Evolutionary conservation across 1,140 invertebrate genomes (phyloP).

Genomic region (Drosophila hydei): DNA sequence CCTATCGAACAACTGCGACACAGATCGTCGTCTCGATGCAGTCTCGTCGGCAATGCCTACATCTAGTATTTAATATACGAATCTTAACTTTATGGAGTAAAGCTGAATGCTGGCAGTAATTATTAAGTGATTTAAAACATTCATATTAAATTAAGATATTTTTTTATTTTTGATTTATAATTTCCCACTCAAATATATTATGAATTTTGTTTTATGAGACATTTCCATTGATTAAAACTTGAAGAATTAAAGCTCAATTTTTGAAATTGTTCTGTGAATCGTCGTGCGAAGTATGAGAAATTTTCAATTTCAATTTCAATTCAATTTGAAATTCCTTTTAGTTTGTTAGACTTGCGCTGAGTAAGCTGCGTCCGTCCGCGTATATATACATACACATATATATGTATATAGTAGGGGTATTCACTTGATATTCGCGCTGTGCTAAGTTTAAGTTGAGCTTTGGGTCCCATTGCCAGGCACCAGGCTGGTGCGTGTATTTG

Average conservation of each 20-base stretch:
- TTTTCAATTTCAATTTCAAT: too few species aligned
- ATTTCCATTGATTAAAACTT: too few species aligned
- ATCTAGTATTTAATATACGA: too few species aligned
- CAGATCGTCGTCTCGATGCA: too few species aligned
- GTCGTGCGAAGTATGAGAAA: too few species aligned
- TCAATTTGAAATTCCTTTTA: not conserved
- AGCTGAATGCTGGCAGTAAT: not conserved
- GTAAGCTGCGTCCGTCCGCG: not conserved
- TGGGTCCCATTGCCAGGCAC: slow-evolving; percentile 23
- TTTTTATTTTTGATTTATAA: slow-evolving; percentile 1
- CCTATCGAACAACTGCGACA: too few species aligned
- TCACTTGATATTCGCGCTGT: slow-evolving; percentile 3
- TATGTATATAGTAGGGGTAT: not conserved
- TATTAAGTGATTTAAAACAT: not conserved
- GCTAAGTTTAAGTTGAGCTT: slow-evolving; percentile 25
- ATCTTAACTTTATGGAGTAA: too few species aligned
- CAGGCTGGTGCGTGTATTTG: slow-evolving; percentile 22
- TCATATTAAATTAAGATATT: not conserved
- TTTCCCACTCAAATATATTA: too few species aligned
- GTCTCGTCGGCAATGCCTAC: too few species aligned
- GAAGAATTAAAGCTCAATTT: too few species aligned
- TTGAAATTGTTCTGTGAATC: too few species aligned
- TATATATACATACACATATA: not conserved
- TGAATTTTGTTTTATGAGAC: too few species aligned
- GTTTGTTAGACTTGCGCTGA: not conserved